Base-by-base conservation (phyloP, 2,113 vertebrate species). In the Jacana jacana region DNA sequence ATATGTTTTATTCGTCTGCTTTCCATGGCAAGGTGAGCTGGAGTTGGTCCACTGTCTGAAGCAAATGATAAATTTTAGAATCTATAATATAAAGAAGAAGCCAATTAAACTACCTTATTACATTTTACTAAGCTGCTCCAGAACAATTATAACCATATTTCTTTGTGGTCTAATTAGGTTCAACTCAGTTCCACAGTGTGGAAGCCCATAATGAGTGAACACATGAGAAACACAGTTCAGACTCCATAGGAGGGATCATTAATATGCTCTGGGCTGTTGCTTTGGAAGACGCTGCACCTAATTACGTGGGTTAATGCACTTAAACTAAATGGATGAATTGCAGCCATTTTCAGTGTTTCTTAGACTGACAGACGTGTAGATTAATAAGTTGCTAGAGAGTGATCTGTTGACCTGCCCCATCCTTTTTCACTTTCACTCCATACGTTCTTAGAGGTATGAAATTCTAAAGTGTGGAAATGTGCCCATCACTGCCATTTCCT, bases 261-360 rank as follows among this genome's bases (percentile, higher is more conserved):
- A 97, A 97, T 78, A 93, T 81, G 63, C 95, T 77, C 55, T 73
- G 73, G 70, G 72, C 58, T 82, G 86, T 73, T 93, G 92, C 80
- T 91, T 79, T 72, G 84, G 39, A 95, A 78, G 64, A 72, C 42
- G 33, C 77, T 81, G 77, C 57, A 40, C 76, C 91, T 96, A 93
- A 95, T 97, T 96, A 95, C 11, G 60, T 85, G 70, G 92, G 95
- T 95, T 97, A 97, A 97, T 40, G 9, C 92, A 85, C 91, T 95
- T 75, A 91, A 79, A 81, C 66, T 61, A 82, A 95, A 93, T 52
- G 85, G 89, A 94, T 93, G 90, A 96, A 94, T 79, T 91, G 70
- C 40, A 97, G 75, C 39, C 70, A 61, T 88, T 91, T 81, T 25
- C 40, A 48, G 54, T 16, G 57, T 70, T 76, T 81, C 39, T 65